Evolutionary conservation across 30 jellyfish, hydroid and myxozoan genomes (phyloP).

Genomic region (Pseudorhiza aurosa): DNA sequence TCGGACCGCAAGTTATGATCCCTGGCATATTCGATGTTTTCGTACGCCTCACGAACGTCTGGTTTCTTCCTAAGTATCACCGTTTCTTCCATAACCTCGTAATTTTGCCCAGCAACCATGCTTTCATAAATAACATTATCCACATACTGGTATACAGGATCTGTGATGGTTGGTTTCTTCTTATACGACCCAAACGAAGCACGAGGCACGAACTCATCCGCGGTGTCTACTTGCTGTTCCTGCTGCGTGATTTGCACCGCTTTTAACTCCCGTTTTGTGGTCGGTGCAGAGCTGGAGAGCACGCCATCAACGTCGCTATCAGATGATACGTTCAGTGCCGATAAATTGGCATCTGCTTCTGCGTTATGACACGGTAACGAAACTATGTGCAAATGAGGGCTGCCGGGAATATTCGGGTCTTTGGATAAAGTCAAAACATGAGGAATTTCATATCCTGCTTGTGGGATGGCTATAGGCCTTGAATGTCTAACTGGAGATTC

Average conservation of each 20-base stretch:
- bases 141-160: not conserved
- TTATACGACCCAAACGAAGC: constrained; percentile 58
- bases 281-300: constrained; percentile 69
- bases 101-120: constrained; percentile 23
- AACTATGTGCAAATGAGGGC: constrained; percentile 2
- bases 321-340: not conserved
- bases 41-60: constrained; percentile 4
- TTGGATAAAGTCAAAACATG: not conserved
- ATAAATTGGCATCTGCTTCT: not conserved
- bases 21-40: not conserved
- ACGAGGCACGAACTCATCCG: constrained; percentile 18
- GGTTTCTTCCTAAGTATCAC: not conserved
- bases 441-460: not conserved
- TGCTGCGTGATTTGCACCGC: constrained; percentile 7
- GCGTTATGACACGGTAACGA: constrained; percentile 43
- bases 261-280: constrained; percentile 43
- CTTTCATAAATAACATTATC: constrained; percentile 52
- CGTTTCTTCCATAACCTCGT: constrained; percentile 35
- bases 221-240: not conserved
- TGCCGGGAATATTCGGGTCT: not conserved
- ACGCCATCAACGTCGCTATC: constrained; percentile 28
- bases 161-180: constrained; percentile 3
- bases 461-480: constrained; percentile 39
- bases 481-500: constrained; percentile 15
- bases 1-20: not conserved